phyloP scores from a whole-genome alignment of 2,797 vertebrate genomes.

The Bucorvus abyssinicus region DNA sequence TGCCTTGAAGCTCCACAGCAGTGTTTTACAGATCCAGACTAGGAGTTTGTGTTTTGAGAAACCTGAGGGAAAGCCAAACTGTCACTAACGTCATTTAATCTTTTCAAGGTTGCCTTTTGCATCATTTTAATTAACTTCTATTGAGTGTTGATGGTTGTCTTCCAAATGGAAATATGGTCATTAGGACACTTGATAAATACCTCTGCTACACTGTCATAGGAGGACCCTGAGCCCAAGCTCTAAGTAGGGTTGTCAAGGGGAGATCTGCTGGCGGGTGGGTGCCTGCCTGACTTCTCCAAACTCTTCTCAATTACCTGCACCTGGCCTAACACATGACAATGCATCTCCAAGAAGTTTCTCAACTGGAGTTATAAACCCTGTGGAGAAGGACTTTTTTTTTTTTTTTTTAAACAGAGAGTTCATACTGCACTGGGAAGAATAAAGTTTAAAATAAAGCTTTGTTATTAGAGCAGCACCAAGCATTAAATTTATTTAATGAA shows the following conservation, averaged over 20 bases:
- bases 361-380: not conserved
- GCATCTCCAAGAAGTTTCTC: not conserved
- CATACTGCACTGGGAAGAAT: not conserved
- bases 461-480: not conserved
- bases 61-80: not conserved
- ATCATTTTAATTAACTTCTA: constrained; percentile 68
- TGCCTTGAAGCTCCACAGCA: not conserved
- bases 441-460: not conserved
- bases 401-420: not conserved
- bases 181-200: constrained; percentile 28
- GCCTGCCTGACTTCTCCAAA: not conserved
- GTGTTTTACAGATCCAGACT: not conserved
- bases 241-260: not conserved
- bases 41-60: not conserved
- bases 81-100: constrained; percentile 36
- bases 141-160: constrained; percentile 22
- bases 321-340: not conserved
- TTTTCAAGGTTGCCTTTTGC: constrained; percentile 51
- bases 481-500: not conserved
- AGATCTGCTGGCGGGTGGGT: not conserved
- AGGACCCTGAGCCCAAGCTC: not conserved
- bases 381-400: not conserved
- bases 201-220: not conserved
- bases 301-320: not conserved
- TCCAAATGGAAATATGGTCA: constrained; percentile 35